phyloP scores from a whole-genome alignment of 2,888 invertebrate genomes.

The Athripsodes cinereus region DNA sequence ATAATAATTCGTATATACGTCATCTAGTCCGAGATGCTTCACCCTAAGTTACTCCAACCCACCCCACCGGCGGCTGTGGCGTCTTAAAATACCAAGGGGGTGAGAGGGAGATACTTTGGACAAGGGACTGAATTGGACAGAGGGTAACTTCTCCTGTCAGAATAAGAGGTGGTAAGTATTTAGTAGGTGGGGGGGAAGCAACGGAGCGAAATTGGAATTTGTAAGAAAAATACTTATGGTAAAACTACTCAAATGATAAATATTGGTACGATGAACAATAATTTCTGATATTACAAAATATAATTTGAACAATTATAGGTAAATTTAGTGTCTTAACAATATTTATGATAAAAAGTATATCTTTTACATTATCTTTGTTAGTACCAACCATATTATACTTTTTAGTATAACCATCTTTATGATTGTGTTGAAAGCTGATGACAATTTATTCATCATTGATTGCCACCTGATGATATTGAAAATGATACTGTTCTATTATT shows the following conservation, averaged over 20 bases:
- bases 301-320: no score
- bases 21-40: not conserved
- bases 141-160: not conserved
- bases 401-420: no score
- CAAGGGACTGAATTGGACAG: slow-evolving; percentile 2
- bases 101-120: not conserved
- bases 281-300: no score
- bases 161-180: not conserved
- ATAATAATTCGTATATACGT: not conserved
- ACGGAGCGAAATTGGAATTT: not conserved
- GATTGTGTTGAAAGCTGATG: no score
- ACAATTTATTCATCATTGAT: no score
- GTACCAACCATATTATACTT: no score
- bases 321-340: no score
- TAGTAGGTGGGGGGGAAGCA: not conserved
- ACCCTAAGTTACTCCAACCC: not conserved
- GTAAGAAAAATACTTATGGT: not conserved
- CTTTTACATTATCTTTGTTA: no score
- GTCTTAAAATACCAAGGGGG: not conserved
- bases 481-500: no score
- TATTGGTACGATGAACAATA: no score
- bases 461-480: no score
- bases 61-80: not conserved
- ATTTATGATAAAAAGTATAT: no score
- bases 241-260: not conserved